Percentiles rank a stretch among this genome's conserved stretches.
These are phyloP conservation scores for Saimiri boliviensis DNA, from an alignment of 2,113 vertebrate genomes.

Conservation along the genomic window DNA sequence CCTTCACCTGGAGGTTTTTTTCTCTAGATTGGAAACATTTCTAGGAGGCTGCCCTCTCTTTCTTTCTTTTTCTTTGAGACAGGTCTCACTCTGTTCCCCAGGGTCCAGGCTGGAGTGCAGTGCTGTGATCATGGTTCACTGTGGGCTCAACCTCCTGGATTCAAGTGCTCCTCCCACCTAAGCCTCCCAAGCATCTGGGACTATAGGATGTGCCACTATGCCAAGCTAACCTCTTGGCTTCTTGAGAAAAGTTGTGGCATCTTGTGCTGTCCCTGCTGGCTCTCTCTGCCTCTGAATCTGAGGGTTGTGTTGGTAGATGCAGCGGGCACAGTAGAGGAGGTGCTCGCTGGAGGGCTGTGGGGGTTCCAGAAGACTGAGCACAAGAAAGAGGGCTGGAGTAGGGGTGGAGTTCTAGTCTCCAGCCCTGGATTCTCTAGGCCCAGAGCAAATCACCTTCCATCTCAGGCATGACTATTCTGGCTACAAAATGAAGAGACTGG, in stretches of 20 bases:
- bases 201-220: too few species aligned
- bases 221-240: background rate
- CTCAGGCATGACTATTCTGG: background rate
- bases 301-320: background rate
- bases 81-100: too few species aligned
- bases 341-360: background rate
- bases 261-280: background rate
- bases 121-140: too few species aligned
- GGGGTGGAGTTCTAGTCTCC: background rate
- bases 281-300: background rate
- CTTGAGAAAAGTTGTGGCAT: background rate
- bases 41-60: background rate
- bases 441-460: background rate
- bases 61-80: background rate
- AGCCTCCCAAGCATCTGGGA: too few species aligned
- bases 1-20: background rate
- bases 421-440: background rate
- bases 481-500: background rate
- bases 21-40: background rate
- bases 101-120: too few species aligned
- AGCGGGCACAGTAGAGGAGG: too few species aligned
- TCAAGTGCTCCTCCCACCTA: too few species aligned
- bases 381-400: background rate
- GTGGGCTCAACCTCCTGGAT: too few species aligned
- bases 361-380: background rate